phyloP scores from a whole-genome alignment of 2,797 vertebrate genomes.

The Chaetodon trifasciatus region DNA sequence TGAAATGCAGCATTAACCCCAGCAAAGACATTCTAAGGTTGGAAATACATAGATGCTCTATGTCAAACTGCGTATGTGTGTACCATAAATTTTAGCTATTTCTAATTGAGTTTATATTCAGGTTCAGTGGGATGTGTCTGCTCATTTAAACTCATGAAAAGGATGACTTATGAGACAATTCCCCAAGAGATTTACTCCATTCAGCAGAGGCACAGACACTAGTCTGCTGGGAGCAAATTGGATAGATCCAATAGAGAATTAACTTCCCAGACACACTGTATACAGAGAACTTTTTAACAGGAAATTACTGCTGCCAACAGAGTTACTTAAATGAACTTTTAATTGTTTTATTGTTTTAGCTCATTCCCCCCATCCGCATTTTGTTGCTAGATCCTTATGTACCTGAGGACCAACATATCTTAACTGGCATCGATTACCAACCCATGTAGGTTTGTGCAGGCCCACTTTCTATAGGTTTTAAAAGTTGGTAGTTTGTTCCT shows the following conservation, averaged over 20 bases:
- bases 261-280: background rate
- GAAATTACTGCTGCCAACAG: conserved; percentile 6
- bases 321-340: background rate
- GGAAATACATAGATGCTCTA: background rate
- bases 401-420: no score
- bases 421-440: background rate
- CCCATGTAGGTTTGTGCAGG: background rate
- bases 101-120: conserved; percentile 24
- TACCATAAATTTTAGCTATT: conserved; percentile 1
- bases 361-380: no score
- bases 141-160: conserved; percentile 15
- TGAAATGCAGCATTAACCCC: conserved; percentile 57
- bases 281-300: background rate
- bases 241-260: conserved; percentile 9
- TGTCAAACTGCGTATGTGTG: background rate
- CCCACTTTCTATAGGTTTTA: background rate
- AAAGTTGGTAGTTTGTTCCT: background rate
- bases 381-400: background rate
- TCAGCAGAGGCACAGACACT: conserved; percentile 4
- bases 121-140: background rate
- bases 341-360: background rate
- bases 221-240: background rate
- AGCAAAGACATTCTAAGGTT: conserved; percentile 26
- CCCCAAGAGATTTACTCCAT: background rate
- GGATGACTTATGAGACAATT: conserved; percentile 14